Percentiles rank a stretch among this genome's conserved stretches.
phyloP scores from a whole-genome alignment of 2,888 invertebrate genomes.

The Agrotis puta region DNA sequence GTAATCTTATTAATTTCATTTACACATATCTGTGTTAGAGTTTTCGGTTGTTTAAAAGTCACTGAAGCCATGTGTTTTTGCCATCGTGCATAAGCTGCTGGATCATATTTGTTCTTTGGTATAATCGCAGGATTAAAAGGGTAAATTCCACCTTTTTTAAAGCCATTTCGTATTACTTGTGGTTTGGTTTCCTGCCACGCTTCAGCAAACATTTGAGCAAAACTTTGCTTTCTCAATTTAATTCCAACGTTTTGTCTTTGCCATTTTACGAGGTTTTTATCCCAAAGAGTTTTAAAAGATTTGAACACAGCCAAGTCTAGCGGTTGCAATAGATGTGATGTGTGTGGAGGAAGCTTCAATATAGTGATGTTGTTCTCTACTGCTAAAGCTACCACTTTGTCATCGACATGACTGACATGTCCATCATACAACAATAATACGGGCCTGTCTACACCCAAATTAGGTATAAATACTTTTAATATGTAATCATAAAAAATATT shows the following conservation, averaged over 20 bases:
- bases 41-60: neutral
- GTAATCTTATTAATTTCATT: neutral
- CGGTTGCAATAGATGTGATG: constrained; percentile 55
- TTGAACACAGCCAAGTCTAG: constrained; percentile 53
- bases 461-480: constrained; percentile 16
- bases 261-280: constrained; percentile 23
- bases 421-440: constrained; percentile 8
- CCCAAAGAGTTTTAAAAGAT: constrained; percentile 39
- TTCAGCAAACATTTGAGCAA: constrained; percentile 36
- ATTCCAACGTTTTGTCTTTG: constrained; percentile 28
- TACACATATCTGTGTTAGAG: constrained; percentile 3
- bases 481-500: constrained; percentile 17
- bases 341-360: constrained; percentile 55
- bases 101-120: constrained; percentile 11
- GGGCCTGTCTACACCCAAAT: constrained; percentile 25
- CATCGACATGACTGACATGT: constrained; percentile 5
- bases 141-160: constrained; percentile 6
- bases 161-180: constrained; percentile 13
- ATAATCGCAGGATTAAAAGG: constrained; percentile 7
- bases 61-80: constrained; percentile 1
- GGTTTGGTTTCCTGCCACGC: constrained; percentile 30
- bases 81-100: constrained; percentile 3
- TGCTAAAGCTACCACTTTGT: constrained; percentile 2
- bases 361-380: constrained; percentile 44
- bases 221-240: constrained; percentile 26